These are phyloP conservation scores for Macrotis lagotis DNA, from an alignment of 2,113 vertebrate genomes.

Conservation along the genomic window DNA sequence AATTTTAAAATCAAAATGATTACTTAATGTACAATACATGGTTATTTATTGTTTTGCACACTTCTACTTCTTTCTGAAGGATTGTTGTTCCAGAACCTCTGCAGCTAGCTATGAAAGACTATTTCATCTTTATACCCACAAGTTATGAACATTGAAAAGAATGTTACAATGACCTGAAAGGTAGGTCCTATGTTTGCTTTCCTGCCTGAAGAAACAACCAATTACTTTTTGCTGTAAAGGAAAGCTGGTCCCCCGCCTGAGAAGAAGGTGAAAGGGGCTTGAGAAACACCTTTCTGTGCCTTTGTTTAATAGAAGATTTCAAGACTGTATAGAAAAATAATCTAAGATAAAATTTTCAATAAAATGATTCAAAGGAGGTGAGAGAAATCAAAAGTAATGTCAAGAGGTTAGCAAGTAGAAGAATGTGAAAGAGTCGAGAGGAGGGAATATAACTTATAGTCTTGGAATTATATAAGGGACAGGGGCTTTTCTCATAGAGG, in stretches of 20 bases:
- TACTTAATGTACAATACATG: background rate
- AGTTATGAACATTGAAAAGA: background rate
- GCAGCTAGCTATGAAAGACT: background rate
- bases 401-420: background rate
- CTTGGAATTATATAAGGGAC: background rate
- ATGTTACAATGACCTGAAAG: background rate
- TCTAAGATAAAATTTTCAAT: background rate
- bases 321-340: background rate
- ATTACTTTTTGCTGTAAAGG: background rate
- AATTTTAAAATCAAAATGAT: slow-evolving; percentile 30
- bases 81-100: background rate
- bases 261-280: background rate
- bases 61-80: slow-evolving; percentile 6
- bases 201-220: slow-evolving; percentile 11
- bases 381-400: background rate
- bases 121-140: background rate
- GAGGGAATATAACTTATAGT: background rate
- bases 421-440: background rate
- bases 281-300: background rate
- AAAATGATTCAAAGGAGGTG: background rate
- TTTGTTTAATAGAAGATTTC: background rate
- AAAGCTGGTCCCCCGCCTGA: background rate
- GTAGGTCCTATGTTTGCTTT: slow-evolving; percentile 4
- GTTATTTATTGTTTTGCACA: slow-evolving; percentile 22
- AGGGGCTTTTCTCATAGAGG: background rate